Base-by-base conservation (phyloP, 2,113 vertebrate genomes). In the Petrocephalus zakoni region DNA sequence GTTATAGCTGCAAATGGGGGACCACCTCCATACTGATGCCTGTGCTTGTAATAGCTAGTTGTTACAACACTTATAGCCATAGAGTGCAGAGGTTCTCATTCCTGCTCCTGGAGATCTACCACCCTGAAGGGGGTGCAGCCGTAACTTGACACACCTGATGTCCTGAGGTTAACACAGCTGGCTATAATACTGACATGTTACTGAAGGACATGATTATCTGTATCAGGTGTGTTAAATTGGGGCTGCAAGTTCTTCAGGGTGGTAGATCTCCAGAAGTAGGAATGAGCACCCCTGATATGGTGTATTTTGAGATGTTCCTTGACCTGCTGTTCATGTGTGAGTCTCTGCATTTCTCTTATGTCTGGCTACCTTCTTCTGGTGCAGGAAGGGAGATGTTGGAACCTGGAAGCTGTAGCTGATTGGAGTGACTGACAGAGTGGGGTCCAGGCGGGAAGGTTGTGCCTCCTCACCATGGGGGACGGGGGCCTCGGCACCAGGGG, bases 401-500 rank as follows among this genome's bases (percentile, higher is more conserved):
- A 37, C 15, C 56, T 13, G 81, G 78, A 88, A 88, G 86, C 34
- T 83, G 25, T 47, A 83, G 47, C 42, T 49, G 85, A 53, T 75
- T 4, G 8, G 42, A 64, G 17, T 47, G 81, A 83, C 19, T 37
- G 81, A 83, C 46, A 13, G 10, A 17, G 51, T n/a, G 29, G 87
- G 37, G 10, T 68, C 87, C 42, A 22, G 19, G 34, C 34, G 4
- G 21, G 55, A 52, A 84, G 47, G 82, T 52, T 6, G 42, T 51
- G 58, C 51, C 22, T 86, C 46, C n/a, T 55, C 53, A 82, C 75
- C 87, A 90, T 90, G 89, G 89, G 89, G 78, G 89, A 90, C 64
- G 58, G 89, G 37, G 86, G 87, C 5, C 21, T 61, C 9, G 94
- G 91, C 88, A 93, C 93, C 0, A 72, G 91, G 58, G 90, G 85